Conservation (phyloP, 2,888 invertebrate genomes). For the Chalcosyrphus nemorum region DNA sequence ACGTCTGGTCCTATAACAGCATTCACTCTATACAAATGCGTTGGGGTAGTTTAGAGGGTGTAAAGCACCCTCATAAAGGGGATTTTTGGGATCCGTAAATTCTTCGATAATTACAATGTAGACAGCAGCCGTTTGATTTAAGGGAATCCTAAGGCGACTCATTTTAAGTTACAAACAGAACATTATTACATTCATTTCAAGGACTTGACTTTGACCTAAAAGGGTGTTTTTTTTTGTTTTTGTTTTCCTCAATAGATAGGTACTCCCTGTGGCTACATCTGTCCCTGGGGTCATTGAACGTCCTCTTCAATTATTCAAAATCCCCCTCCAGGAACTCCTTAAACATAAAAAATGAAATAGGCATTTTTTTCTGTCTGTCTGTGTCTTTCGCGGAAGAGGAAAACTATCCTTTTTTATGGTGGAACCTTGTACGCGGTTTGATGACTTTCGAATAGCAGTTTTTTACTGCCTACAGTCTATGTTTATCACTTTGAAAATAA, state of each 20-base stretch:
- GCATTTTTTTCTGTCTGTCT: neutral
- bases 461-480: slow-evolving; percentile 1
- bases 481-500: slow-evolving; percentile 14
- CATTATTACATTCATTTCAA: no score
- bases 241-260: neutral
- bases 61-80: neutral
- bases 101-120: neutral
- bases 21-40: neutral
- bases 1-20: neutral
- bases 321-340: neutral
- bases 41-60: neutral
- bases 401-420: neutral
- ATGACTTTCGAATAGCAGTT: slow-evolving; percentile 1
- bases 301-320: neutral
- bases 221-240: neutral
- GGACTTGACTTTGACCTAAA: neutral
- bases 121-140: neutral
- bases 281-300: neutral
- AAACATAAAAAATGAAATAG: neutral
- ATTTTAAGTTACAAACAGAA: no score
- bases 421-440: neutral
- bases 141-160: neutral
- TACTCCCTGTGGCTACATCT: neutral
- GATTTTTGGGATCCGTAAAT: neutral
- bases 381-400: neutral